phyloP scores from a whole-genome alignment of 1,140 invertebrate species.

The Procambarus virginalis region DNA sequence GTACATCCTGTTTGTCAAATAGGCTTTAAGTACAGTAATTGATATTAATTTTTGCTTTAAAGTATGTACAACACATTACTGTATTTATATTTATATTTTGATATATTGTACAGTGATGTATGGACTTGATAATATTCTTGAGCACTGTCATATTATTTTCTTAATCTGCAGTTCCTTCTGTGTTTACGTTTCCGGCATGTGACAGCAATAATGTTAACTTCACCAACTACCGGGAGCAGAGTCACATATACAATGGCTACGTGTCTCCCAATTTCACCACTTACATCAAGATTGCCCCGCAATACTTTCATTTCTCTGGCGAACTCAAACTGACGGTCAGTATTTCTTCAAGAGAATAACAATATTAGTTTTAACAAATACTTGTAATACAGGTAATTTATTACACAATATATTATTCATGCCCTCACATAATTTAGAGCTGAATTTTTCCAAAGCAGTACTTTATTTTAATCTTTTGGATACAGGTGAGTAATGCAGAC shows the following conservation, averaged over 20 bases:
- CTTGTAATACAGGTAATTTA: no score
- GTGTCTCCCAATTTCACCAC: conserved; percentile 46
- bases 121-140: neutral
- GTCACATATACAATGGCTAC: conserved; percentile 44
- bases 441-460: neutral
- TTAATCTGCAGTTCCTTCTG: conserved; percentile 33
- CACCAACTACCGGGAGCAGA: conserved; percentile 16
- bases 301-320: conserved; percentile 37
- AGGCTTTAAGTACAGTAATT: no score
- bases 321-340: conserved; percentile 43
- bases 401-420: no score
- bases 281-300: conserved; percentile 48
- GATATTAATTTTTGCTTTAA: no score
- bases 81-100: no score
- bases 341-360: neutral
- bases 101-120: no score
- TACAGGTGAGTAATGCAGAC: conserved; percentile 21
- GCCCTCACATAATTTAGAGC: no score
- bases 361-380: no score
- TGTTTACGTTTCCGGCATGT: conserved; percentile 55
- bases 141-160: neutral
- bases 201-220: conserved; percentile 23
- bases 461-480: neutral
- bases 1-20: no score
- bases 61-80: no score